phyloP scores from a whole-genome alignment of 2,888 invertebrate genomes.

The Spatulosminthurus flaviceps region DNA sequence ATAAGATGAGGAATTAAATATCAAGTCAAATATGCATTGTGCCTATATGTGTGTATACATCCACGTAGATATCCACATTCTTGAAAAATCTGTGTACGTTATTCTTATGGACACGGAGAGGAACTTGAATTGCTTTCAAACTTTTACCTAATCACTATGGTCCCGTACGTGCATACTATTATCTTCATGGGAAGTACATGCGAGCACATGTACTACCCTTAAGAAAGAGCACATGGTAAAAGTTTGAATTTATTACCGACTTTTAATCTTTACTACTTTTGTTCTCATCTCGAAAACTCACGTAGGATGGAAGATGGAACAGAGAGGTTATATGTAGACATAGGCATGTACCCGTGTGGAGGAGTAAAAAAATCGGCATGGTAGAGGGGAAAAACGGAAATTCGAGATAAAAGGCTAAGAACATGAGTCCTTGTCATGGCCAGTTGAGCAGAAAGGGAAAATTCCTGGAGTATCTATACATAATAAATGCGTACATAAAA shows the following conservation, averaged over 20 bases:
- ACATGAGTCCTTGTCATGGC: constrained; percentile 14
- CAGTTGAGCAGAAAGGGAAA: constrained; percentile 18
- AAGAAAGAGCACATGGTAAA: constrained; percentile 11
- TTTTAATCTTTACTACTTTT: constrained; percentile 8
- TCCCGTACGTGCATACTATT: neutral
- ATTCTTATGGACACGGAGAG: too few relatives aligned
- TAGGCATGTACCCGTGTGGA: too few relatives aligned
- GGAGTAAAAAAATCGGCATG: neutral
- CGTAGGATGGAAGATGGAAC: too few relatives aligned
- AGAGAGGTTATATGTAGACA: neutral
- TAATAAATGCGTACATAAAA: neutral
- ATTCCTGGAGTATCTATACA: neutral
- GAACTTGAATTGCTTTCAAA: too few relatives aligned
- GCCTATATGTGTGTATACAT: too few relatives aligned
- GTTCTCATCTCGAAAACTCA: neutral
- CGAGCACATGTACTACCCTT: too few relatives aligned
- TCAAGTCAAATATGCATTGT: neutral
- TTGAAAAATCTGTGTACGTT: too few relatives aligned
- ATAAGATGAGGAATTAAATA: neutral
- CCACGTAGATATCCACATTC: too few relatives aligned
- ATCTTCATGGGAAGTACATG: neutral
- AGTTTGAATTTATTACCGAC: constrained; percentile 9
- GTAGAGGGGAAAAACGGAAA: neutral
- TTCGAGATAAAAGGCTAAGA: constrained; percentile 2
- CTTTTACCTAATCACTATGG: too few relatives aligned